A percentile compares a stretch with the other conserved stretches of the same genome.
Evolutionary conservation across 2,113 vertebrate genomes (phyloP).

Genomic region (Spermophilus dauricus): DNA sequence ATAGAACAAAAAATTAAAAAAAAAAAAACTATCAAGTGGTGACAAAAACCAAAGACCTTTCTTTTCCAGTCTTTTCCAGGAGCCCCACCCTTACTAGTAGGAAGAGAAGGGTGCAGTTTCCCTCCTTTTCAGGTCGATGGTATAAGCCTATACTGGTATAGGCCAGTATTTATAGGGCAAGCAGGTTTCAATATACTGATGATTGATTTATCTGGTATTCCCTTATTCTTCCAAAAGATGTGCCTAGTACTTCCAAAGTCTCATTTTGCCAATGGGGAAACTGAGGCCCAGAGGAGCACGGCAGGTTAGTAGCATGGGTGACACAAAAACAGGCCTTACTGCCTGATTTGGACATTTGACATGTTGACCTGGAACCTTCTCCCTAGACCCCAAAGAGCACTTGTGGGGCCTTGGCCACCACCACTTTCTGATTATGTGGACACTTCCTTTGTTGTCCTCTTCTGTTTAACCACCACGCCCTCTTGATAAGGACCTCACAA

Average conservation of each 20-base stretch:
- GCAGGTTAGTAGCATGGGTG: not conserved
- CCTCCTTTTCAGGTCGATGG: not conserved
- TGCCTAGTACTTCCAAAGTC: not conserved
- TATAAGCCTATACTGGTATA: not conserved
- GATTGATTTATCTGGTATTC: not conserved
- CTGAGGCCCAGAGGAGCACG: not conserved
- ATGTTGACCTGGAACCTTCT: not conserved
- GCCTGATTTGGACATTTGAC: not conserved
- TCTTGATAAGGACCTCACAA: not conserved
- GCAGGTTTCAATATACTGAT: not conserved
- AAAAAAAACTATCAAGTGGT: not conserved
- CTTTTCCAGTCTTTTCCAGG: not conserved
- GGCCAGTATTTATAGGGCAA: not conserved
- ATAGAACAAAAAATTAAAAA: not conserved
- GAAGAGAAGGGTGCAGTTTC: not conserved
- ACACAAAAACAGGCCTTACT: not conserved
- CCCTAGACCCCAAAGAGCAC: not conserved
- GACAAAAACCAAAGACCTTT: not conserved
- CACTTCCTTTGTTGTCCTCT: not conserved
- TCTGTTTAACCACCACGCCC: not conserved
- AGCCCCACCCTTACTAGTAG: not conserved
- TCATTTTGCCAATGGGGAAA: not conserved
- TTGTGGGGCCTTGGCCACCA: not conserved
- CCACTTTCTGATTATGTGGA: not conserved
- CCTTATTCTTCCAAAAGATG: not conserved